Base-by-base conservation (phyloP, 30 jellyfish, hydroid and myxozoan genomes). In the Mastigias papua region DNA sequence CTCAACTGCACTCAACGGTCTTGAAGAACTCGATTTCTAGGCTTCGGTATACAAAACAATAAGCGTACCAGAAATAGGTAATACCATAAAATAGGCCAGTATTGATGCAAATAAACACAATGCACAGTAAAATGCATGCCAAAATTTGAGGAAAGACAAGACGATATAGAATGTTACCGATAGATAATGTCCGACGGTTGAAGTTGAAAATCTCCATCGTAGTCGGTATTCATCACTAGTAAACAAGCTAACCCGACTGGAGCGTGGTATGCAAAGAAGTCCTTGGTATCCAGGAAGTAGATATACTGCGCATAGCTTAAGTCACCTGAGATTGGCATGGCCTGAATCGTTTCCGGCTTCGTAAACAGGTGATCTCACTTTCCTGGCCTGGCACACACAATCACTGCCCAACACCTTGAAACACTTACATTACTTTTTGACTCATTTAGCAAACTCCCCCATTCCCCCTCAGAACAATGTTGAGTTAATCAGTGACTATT, bases 281-380 rank as follows among this genome's bases (percentile, higher is more conserved):
- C 26, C 15, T n/a, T 42, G 21, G n/a, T 42, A 63, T 63, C 46
- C 42, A 63, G 74, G 74, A 63, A 63, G 74, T 27, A 25, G 67
- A 63, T 20, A 27, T 2, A 13, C 26, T 25, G 74, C 23, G 7
- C 37, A 63, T 25, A 63, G 74, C 37, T 5, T 2, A 22, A 63
- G 74, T 63, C 74, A 63, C 74, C 74, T 63, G 74, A 63, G 74
- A 1, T 54, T 6, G 67, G 25, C 27, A 19, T 19, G 25, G 27
- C 27, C 23, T 63, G 19, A 26, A 63, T 63, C 74, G 74, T 27
- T 63, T 63, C 74, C 74, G 74, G 74, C 46, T 63, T 27, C 1
- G n/a, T 5, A 25, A 27, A 23, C n/a, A 28, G 70, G 74, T 54
- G 67, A 54, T 54, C 3, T 54, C 67, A n/a, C n/a, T n/a, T n/a